Percentiles rank a stretch among this genome's conserved stretches.
These are phyloP conservation scores for Poeciliopsis occidentalis DNA, from an alignment of 2,113 vertebrate genomes.

Conservation along the genomic window DNA sequence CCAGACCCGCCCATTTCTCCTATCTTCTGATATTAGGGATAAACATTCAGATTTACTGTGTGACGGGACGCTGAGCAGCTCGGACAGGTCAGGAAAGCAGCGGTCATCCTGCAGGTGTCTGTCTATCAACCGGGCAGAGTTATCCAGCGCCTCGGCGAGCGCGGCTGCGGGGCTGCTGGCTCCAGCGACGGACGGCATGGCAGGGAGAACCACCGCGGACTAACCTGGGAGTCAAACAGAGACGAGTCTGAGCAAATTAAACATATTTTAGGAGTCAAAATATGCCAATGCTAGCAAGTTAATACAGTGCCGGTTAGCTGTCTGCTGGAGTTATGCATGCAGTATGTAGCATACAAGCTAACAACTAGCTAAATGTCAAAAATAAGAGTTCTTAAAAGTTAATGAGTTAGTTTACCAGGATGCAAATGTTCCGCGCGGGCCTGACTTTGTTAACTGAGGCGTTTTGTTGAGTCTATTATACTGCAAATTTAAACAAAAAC, in stretches of 20 bases:
- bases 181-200: conserved; percentile 85
- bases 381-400: neutral
- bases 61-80: conserved; percentile 87
- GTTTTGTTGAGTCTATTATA: neutral
- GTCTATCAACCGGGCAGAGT: conserved; percentile 88
- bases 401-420: conserved; percentile 35
- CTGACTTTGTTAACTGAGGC: neutral
- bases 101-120: conserved; percentile 90
- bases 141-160: conserved; percentile 87
- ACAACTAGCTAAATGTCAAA: conserved; percentile 20
- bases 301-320: conserved; percentile 26
- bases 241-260: neutral
- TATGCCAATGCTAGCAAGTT: conserved; percentile 1
- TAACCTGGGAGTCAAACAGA: conserved; percentile 5
- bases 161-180: conserved; percentile 75
- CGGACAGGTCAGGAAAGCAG: conserved; percentile 91
- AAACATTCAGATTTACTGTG: conserved; percentile 83
- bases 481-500: conserved; percentile 24
- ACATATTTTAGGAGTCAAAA: neutral
- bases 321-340: neutral
- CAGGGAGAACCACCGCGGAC: conserved; percentile 15
- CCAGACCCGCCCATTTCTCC: neutral
- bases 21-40: neutral
- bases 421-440: conserved; percentile 7
- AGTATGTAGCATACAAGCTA: conserved; percentile 51